phyloP scores from a whole-genome alignment of 1,140 invertebrate species.

The Drosophila busckii region DNA sequence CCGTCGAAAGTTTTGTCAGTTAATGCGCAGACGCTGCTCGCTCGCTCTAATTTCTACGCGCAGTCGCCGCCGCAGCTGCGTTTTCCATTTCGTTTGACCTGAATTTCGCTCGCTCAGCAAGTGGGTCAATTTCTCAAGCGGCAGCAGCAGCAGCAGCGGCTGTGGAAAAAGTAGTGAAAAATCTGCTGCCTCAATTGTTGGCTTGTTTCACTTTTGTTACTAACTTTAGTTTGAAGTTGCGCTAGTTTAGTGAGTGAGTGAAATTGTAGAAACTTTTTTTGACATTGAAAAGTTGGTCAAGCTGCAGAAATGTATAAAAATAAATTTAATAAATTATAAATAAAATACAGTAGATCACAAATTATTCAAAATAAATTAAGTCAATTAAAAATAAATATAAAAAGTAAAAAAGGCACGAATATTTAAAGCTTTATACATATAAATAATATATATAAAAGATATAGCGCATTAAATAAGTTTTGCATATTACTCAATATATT shows the following conservation, averaged over 20 bases:
- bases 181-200: constrained; percentile 27
- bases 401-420: too few species aligned
- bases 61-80: constrained; percentile 37
- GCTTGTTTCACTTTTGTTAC: constrained; percentile 65
- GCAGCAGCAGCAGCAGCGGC: constrained; percentile 18
- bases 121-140: constrained; percentile 63
- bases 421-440: too few species aligned
- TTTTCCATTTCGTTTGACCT: constrained; percentile 78
- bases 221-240: constrained; percentile 26
- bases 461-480: too few species aligned
- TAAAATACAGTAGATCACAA: too few species aligned
- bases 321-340: too few species aligned
- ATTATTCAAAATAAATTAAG: too few species aligned
- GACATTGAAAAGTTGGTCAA: constrained; percentile 73
- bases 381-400: too few species aligned
- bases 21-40: constrained; percentile 9
- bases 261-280: constrained; percentile 65
- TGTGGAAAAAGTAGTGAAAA: constrained; percentile 60
- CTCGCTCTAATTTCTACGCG: constrained; percentile 70
- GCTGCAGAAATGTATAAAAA: too few species aligned
- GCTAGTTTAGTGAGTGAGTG: constrained; percentile 45
- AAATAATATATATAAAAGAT: too few species aligned
- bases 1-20: constrained; percentile 48
- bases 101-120: constrained; percentile 60
- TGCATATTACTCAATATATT: too few species aligned